These are phyloP conservation scores for Andrena cerasifolii DNA, from an alignment of 1,140 invertebrate genomes.

Conservation along the genomic window DNA sequence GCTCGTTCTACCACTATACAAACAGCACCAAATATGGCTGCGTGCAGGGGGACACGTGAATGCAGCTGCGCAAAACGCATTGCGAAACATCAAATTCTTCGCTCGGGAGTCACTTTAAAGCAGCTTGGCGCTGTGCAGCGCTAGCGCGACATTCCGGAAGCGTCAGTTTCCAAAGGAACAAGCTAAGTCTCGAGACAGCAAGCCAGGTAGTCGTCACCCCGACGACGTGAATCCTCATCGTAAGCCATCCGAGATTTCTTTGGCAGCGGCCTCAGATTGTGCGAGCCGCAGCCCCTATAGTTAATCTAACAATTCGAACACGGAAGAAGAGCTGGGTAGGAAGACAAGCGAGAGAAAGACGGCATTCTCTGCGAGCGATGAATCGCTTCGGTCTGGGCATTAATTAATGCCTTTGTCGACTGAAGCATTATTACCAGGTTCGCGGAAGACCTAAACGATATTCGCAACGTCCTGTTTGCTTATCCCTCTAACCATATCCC, in stretches of 20 bases:
- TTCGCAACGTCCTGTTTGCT: neutral
- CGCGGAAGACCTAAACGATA: neutral
- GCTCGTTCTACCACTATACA: too few species aligned
- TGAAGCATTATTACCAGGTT: constrained; percentile 20
- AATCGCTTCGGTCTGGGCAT: neutral
- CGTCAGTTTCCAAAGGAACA: constrained; percentile 2
- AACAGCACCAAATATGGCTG: too few species aligned
- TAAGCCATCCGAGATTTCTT: constrained; percentile 25
- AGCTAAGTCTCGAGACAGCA: neutral
- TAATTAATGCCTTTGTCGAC: constrained; percentile 16
- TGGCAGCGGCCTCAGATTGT: constrained; percentile 17
- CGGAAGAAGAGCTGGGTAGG: neutral
- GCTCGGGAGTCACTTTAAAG: neutral
- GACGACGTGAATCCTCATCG: too few species aligned
- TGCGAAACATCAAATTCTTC: neutral
- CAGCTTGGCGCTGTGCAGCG: neutral
- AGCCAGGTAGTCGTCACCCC: constrained; percentile 18
- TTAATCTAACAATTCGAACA: constrained; percentile 5
- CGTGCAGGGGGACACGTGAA: neutral
- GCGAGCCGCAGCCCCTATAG: neutral
- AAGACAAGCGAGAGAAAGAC: neutral
- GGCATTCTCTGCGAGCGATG: neutral
- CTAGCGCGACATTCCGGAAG: constrained; percentile 19
- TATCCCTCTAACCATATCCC: neutral
- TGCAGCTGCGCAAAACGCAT: constrained; percentile 18